Percentiles rank a stretch among this genome's conserved stretches.
Conservation (phyloP, 1,140 invertebrate species). For the Streblospio benedicti region DNA sequence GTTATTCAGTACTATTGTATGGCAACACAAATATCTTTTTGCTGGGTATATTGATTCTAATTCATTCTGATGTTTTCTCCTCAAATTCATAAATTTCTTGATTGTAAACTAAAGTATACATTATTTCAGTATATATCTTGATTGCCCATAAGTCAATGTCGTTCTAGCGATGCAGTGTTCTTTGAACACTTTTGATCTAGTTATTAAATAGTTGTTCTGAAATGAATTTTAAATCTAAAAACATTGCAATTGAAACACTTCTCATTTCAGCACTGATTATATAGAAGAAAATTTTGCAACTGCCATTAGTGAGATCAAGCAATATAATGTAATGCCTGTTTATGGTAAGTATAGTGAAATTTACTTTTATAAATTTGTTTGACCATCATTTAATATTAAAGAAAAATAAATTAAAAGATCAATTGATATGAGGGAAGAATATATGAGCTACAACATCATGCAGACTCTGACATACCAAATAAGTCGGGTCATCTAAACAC, state of each 20-base stretch:
- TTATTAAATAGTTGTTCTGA: no score
- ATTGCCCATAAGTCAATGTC: no score
- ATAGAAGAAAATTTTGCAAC: constrained; percentile 77
- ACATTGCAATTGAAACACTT: not conserved
- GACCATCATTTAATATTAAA: not conserved
- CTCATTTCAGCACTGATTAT: constrained; percentile 63
- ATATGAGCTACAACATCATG: no score
- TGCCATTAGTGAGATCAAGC: constrained; percentile 64
- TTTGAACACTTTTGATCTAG: no score
- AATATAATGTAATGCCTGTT: constrained; percentile 89
- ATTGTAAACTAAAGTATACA: not conserved
- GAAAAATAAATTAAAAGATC: not conserved
- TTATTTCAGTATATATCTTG: not conserved
- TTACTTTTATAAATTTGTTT: not conserved
- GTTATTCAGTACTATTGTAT: no score
- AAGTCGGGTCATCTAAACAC: no score
- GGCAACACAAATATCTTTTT: no score
- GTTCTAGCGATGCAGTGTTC: no score
- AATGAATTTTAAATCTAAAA: not conserved
- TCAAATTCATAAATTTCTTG: not conserved
- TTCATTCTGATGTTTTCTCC: no score
- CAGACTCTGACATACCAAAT: no score
- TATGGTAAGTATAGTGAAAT: constrained; percentile 58
- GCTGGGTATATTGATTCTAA: no score
- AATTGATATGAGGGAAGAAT: not conserved